Evolutionary conservation across 2,888 invertebrate genomes (phyloP).

Genomic region (Anorthoa munda): DNA sequence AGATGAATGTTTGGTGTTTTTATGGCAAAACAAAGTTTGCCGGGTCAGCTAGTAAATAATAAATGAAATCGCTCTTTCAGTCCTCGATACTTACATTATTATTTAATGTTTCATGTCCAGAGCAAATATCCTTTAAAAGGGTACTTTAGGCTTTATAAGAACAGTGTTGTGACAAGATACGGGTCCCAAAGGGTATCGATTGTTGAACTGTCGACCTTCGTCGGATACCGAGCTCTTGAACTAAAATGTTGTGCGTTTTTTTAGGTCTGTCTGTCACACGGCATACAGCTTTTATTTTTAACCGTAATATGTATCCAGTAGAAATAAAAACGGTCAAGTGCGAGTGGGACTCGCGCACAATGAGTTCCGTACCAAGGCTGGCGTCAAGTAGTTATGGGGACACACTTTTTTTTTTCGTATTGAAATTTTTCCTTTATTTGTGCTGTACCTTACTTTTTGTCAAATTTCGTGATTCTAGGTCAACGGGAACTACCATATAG

Average conservation of each 20-base stretch:
- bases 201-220: slow-evolving; percentile 33
- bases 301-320: not conserved
- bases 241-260: not conserved
- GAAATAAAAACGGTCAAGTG: no score
- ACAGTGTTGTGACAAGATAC: slow-evolving; percentile 45
- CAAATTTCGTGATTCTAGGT: no score
- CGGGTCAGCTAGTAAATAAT: no score
- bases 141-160: slow-evolving; percentile 43
- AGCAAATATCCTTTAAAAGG: slow-evolving; percentile 47
- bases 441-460: no score
- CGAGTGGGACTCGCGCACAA: no score
- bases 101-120: slow-evolving; percentile 49
- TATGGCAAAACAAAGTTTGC: no score
- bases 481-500: no score
- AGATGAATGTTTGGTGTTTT: no score
- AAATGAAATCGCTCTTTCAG: slow-evolving; percentile 34
- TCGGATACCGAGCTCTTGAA: not conserved
- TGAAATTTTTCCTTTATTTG: no score
- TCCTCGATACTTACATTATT: slow-evolving; percentile 33
- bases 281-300: not conserved
- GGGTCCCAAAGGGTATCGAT: slow-evolving; percentile 36
- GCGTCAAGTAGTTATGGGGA: no score
- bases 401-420: no score
- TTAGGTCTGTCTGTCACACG: not conserved
- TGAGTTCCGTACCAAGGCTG: no score